Evolutionary conservation across 2,797 vertebrate species (phyloP).

Genomic region (Sebastes taczanowskii): DNA sequence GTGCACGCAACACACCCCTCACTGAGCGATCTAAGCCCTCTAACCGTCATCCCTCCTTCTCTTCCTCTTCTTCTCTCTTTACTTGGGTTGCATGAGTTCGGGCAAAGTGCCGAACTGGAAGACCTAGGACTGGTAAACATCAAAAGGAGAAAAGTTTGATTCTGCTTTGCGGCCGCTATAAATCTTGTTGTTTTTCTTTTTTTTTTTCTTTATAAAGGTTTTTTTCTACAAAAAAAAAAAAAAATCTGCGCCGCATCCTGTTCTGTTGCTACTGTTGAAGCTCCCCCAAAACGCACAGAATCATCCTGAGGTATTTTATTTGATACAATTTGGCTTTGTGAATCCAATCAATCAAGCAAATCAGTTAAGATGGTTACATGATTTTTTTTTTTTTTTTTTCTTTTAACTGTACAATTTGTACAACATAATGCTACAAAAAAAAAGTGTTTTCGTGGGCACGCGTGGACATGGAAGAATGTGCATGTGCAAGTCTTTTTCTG

Average conservation of each 20-base stretch:
- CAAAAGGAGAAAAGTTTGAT: slow-evolving; percentile 60
- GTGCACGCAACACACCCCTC: slow-evolving; percentile 14
- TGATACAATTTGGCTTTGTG: slow-evolving; percentile 80
- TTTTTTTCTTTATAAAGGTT: not conserved
- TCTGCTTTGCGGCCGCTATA: slow-evolving; percentile 45
- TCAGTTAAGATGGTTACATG: slow-evolving; percentile 57
- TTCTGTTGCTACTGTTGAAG: slow-evolving; percentile 62
- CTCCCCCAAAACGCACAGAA: slow-evolving; percentile 73
- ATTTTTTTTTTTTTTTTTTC: slow-evolving; percentile 3
- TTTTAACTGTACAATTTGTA: slow-evolving; percentile 58
- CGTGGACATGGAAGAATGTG: slow-evolving; percentile 54
- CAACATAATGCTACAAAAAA: slow-evolving; percentile 61
- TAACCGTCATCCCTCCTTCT: slow-evolving; percentile 18
- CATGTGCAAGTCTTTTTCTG: slow-evolving; percentile 62
- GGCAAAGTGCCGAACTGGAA: slow-evolving; percentile 76
- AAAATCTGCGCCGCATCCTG: slow-evolving; percentile 32
- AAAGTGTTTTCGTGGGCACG: slow-evolving; percentile 41
- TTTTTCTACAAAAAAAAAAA: slow-evolving; percentile 55
- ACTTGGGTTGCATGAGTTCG: slow-evolving; percentile 62
- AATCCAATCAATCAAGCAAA: slow-evolving; percentile 75
- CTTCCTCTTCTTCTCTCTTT: slow-evolving; percentile 49
- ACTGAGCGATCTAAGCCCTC: slow-evolving; percentile 30
- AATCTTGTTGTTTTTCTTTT: slow-evolving; percentile 24
- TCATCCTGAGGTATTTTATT: slow-evolving; percentile 86
- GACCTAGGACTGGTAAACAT: slow-evolving; percentile 83